Percentiles rank a stretch among this genome's conserved stretches.
These are phyloP conservation scores for Beroe forskalii DNA, from an alignment of 37 sponge, comb jelly and placozoan genomes.

Conservation along the genomic window DNA sequence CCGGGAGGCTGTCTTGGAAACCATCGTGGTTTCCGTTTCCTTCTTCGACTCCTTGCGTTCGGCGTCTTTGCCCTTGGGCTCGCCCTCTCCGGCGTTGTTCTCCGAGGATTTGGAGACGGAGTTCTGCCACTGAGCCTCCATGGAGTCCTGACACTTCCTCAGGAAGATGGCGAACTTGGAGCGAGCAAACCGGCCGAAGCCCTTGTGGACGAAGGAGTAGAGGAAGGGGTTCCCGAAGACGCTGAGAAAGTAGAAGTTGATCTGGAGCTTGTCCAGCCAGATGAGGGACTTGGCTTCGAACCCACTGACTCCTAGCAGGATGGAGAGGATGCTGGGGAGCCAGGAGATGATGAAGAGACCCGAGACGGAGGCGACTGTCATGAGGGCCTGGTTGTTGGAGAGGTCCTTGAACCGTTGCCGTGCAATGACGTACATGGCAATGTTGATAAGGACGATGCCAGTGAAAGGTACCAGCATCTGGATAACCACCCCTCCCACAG, in stretches of 20 bases:
- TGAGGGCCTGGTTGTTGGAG: slow-evolving; percentile 61
- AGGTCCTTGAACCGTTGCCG: slow-evolving; percentile 56
- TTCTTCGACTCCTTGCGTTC: background rate
- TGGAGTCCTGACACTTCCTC: slow-evolving; percentile 19
- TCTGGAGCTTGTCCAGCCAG: slow-evolving; percentile 60
- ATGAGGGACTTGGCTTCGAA: background rate
- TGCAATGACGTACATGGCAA: slow-evolving; percentile 54
- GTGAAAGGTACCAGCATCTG: slow-evolving; percentile 47
- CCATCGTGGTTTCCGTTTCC: background rate
- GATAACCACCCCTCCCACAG: slow-evolving; percentile 1
- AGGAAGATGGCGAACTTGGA: slow-evolving; percentile 61
- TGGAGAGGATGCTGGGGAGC: slow-evolving; percentile 38
- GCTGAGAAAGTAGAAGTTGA: slow-evolving; percentile 57
- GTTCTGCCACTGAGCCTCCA: slow-evolving; percentile 57
- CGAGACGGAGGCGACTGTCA: slow-evolving; percentile 42
- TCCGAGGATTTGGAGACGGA: slow-evolving; percentile 34
- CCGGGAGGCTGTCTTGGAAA: background rate
- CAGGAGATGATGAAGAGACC: slow-evolving; percentile 48
- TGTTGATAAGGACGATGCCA: slow-evolving; percentile 33
- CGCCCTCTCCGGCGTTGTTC: background rate
- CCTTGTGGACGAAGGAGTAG: slow-evolving; percentile 66
- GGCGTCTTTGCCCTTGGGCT: background rate
- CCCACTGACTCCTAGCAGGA: slow-evolving; percentile 21
- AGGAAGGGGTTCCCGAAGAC: slow-evolving; percentile 58
- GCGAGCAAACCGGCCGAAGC: slow-evolving; percentile 45